Conservation (phyloP, 2,113 vertebrate genomes). For the Microcebus tavaratra region DNA sequence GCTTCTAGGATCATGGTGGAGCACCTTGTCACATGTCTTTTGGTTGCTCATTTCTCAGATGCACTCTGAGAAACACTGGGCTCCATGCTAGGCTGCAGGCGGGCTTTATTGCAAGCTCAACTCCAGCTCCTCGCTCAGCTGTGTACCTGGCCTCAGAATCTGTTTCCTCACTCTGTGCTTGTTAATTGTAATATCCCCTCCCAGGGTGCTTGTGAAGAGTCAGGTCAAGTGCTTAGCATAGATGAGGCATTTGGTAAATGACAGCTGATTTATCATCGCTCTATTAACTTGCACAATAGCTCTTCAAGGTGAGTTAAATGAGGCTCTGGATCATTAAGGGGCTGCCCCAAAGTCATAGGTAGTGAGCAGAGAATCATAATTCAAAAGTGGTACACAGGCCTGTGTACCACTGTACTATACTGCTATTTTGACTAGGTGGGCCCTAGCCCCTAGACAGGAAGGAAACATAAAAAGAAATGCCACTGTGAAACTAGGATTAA, state of each 20-base stretch:
- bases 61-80: no score
- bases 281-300: neutral
- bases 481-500: neutral
- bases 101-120: neutral
- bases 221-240: neutral
- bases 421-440: neutral
- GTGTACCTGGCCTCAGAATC: neutral
- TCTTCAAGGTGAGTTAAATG: neutral
- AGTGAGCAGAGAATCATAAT: neutral
- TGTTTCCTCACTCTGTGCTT: neutral
- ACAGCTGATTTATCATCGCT: neutral
- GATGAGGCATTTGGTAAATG: neutral
- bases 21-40: neutral
- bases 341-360: neutral
- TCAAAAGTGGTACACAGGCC: neutral
- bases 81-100: neutral
- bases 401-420: neutral
- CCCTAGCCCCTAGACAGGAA: neutral
- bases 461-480: neutral
- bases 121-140: neutral
- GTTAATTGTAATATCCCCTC: neutral
- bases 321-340: neutral
- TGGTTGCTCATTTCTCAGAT: neutral
- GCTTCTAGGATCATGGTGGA: neutral
- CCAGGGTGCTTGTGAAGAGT: neutral